These are phyloP conservation scores for Lycaena phlaeas DNA, from an alignment of 2,888 invertebrate genomes.

Conservation along the genomic window DNA sequence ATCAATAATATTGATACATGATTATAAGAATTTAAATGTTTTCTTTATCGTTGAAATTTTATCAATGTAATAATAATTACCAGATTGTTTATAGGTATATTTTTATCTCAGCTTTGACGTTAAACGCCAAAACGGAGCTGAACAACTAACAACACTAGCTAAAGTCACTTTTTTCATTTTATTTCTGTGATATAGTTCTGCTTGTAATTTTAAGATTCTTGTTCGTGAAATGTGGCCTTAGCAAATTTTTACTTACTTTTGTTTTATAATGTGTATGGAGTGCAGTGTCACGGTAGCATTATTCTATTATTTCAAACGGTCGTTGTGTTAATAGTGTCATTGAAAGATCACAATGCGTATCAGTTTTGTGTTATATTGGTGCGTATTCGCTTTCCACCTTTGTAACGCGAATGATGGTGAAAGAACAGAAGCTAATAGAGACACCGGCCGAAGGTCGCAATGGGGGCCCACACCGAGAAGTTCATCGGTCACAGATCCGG, in stretches of 20 bases:
- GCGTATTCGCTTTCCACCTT: conserved; percentile 64
- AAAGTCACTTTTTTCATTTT: conserved; percentile 20
- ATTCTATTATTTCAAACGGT: conserved; percentile 44
- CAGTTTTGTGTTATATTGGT: conserved; percentile 67
- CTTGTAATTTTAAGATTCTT: conserved; percentile 43
- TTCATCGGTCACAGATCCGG: conserved; percentile 47
- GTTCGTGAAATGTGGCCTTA: conserved; percentile 54
- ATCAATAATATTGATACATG: no score
- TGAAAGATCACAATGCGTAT: conserved; percentile 66
- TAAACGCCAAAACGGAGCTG: no score
- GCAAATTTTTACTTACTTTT: conserved; percentile 31
- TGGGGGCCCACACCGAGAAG: conserved; percentile 55
- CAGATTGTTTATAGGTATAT: no score
- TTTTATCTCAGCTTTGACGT: no score
- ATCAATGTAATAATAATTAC: no score
- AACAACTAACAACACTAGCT: not conserved
- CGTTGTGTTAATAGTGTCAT: conserved; percentile 56
- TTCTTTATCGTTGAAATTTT: no score
- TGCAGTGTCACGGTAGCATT: conserved; percentile 40
- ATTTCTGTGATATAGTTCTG: conserved; percentile 43
- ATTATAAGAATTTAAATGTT: no score
- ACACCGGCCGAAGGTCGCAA: conserved; percentile 51
- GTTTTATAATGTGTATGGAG: conserved; percentile 62
- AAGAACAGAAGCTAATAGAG: conserved; percentile 51
- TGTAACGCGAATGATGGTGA: conserved; percentile 63